Evolutionary conservation across 2,797 vertebrate genomes (phyloP).

Genomic region (Liasis olivaceus): DNA sequence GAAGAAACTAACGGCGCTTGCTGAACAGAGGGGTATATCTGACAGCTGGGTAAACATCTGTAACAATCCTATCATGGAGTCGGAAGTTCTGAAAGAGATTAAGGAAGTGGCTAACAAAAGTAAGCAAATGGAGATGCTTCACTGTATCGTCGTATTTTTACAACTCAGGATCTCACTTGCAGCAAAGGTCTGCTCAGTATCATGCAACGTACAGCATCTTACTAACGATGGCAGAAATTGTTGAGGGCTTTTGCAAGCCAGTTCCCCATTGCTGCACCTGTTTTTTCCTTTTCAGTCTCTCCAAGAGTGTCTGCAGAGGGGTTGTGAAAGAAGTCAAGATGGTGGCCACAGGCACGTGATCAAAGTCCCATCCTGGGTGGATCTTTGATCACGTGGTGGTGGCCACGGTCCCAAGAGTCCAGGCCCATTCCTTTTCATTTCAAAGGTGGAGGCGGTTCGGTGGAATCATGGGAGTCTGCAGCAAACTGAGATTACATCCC

Average conservation of each 20-base stretch:
- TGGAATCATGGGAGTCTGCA: not conserved
- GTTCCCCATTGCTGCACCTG: not conserved
- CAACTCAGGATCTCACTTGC: not conserved
- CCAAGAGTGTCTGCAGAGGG: not conserved
- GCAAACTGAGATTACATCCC: not conserved
- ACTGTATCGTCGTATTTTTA: not conserved
- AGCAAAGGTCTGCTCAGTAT: not conserved
- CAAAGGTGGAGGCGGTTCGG: not conserved
- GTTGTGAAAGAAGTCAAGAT: not conserved
- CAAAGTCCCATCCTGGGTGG: not conserved
- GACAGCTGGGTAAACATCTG: conserved; percentile 93
- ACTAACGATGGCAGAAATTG: not conserved
- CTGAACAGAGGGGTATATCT: conserved; percentile 83
- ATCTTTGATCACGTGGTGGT: not conserved
- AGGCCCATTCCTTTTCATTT: not conserved
- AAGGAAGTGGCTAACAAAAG: conserved; percentile 88
- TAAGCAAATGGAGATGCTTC: conserved; percentile 74
- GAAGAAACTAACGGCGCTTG: conserved; percentile 85
- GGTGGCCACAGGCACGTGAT: not conserved
- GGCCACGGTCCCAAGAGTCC: not conserved
- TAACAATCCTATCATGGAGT: conserved; percentile 90
- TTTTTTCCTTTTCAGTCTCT: not conserved
- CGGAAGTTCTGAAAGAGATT: conserved; percentile 89
- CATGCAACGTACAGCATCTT: not conserved
- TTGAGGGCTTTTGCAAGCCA: not conserved